phyloP scores from a whole-genome alignment of 2,888 invertebrate genomes.

The Leucozona laternaria region DNA sequence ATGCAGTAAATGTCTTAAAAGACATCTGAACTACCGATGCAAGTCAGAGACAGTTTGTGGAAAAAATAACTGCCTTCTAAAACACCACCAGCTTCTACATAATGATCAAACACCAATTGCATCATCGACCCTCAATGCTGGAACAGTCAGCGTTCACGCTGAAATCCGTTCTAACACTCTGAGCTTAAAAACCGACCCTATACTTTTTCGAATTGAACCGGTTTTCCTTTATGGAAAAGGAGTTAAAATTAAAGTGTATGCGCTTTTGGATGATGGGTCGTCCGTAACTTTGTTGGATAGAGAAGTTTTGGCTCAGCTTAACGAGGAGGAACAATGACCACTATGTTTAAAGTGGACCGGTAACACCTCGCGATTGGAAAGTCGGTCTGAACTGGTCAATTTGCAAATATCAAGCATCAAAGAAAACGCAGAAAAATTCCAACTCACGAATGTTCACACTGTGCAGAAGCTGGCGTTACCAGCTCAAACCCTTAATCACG shows the following conservation, averaged over 20 bases:
- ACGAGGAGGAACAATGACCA: neutral
- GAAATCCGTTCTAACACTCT: neutral
- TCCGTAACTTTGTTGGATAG: too few relatives aligned
- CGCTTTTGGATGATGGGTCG: too few relatives aligned
- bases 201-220: too few relatives aligned
- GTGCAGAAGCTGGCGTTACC: neutral
- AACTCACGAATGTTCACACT: neutral
- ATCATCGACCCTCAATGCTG: neutral
- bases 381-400: neutral
- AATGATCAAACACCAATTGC: neutral
- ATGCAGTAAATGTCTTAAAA: constrained; percentile 27
- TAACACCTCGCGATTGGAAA: constrained; percentile 5
- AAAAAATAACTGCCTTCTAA: constrained; percentile 12
- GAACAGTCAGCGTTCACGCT: neutral
- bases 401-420: neutral
- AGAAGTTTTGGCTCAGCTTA: too few relatives aligned
- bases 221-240: too few relatives aligned
- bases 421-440: constrained; percentile 1
- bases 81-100: constrained; percentile 39
- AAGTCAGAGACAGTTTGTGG: constrained; percentile 26
- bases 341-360: neutral
- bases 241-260: too few relatives aligned
- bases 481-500: neutral
- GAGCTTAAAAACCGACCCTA: too few relatives aligned
- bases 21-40: constrained; percentile 2